phyloP scores from a whole-genome alignment of 2,113 vertebrate genomes.

The Clarias macrocephalus region DNA sequence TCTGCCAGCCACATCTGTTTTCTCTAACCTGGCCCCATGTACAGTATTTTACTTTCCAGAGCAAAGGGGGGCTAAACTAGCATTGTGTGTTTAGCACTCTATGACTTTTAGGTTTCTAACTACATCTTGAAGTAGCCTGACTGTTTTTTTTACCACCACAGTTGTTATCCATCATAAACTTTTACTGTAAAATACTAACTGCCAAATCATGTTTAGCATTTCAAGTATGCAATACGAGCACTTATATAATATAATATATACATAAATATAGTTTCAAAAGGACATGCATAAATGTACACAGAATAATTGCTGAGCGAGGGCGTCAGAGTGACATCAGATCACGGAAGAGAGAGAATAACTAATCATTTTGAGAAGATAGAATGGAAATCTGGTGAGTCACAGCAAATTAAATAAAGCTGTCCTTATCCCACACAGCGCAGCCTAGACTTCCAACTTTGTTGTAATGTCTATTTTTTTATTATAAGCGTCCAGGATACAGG shows the following conservation, averaged over 20 bases:
- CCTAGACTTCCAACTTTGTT: neutral
- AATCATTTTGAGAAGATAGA: neutral
- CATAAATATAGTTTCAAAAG: slow-evolving; percentile 8
- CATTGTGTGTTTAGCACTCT: neutral
- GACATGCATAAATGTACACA: slow-evolving; percentile 10
- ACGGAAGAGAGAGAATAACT: neutral
- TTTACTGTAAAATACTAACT: neutral
- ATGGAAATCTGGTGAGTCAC: slow-evolving; percentile 26
- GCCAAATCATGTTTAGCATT: neutral
- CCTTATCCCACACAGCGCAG: slow-evolving; percentile 23
- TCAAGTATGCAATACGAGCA: neutral
- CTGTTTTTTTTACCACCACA: neutral
- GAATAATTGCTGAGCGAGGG: neutral
- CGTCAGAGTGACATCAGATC: slow-evolving; percentile 2
- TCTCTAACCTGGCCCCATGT: too few relatives aligned
- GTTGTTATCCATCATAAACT: neutral
- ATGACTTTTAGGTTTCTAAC: neutral
- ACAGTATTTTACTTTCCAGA: too few relatives aligned
- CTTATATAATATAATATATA: too few relatives aligned
- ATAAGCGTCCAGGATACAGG: neutral
- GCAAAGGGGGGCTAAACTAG: too few relatives aligned
- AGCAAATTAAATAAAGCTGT: slow-evolving; percentile 14
- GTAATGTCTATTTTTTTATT: neutral
- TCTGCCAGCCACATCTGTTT: too few relatives aligned
- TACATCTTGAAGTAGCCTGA: neutral